Evolutionary conservation across 2,888 invertebrate genomes (phyloP), one percentile per base, ranked within the genome.

Genomic region (Elmis aenea): DNA sequence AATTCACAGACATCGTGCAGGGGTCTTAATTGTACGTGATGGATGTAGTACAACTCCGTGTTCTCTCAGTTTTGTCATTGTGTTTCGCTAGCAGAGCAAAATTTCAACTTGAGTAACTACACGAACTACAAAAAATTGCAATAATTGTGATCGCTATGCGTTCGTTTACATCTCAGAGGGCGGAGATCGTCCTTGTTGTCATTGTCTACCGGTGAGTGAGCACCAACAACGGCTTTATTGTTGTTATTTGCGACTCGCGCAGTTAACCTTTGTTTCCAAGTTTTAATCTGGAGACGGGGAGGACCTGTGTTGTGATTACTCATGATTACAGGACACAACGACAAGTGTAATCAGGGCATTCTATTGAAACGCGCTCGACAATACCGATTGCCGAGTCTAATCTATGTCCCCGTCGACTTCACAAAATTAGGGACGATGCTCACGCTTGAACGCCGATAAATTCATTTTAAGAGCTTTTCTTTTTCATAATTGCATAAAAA

Each of bases 241-340:
- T n/a, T 39, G 42, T 37, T 33, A 32, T 37, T 42, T 41, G 49
- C 45, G 45, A 45, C 38, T 40, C 55, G 51, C 52, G 48, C 54
- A 51, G 53, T 60, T 62, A 61, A 62, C 64, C 62, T 64, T 64
- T 61, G 62, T 62, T 61, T 55, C 57, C 52, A 45, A 53, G 54
- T 61, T 64, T 62, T 62, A 64, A 64, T 64, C 59, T 61, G 51
- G 55, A 46, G 48, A 52, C 50, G 49, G 54, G 61, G 54, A 50
- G 55, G 57, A 38, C 35, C 33, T 33, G 44, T 45, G 48, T 44
- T 42, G 46, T 48, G 50, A 52, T 51, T 44, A 52, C 46, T 47
- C 42, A 45, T 47, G 47, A 47, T 47, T 47, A 47, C 45, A 48
- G 50, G 50, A 52, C 52, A 49, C 46, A 45, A 51, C 51, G 51